Conservation (phyloP, 2,888 invertebrate genomes). For the Spicauda simplicius region DNA sequence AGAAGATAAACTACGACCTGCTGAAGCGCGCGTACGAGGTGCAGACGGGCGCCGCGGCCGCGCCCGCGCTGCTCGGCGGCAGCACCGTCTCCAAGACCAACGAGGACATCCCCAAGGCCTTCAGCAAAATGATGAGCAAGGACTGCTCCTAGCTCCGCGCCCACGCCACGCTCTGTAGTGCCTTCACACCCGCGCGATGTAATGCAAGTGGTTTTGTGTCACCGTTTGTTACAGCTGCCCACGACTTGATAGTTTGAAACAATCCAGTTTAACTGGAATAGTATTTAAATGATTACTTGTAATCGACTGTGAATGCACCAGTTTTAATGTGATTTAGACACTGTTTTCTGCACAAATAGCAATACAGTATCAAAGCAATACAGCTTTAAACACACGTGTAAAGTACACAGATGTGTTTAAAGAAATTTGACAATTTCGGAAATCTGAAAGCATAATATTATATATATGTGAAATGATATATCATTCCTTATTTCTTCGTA, state of each 20-base stretch:
- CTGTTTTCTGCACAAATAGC: no score
- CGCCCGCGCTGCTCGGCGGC: conserved; percentile 91
- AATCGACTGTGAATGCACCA: no score
- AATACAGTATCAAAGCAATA: no score
- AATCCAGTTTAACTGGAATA: neutral
- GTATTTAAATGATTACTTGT: neutral
- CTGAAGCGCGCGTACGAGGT: conserved; percentile 90
- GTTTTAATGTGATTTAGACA: no score
- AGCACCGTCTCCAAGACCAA: conserved; percentile 90
- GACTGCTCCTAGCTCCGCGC: conserved; percentile 70
- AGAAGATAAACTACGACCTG: conserved; percentile 96
- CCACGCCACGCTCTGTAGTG: conserved; percentile 36
- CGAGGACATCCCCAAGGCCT: conserved; percentile 92
- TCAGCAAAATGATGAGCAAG: conserved; percentile 84
- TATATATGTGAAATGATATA: no score
- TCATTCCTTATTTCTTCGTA: no score
- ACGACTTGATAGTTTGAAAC: neutral
- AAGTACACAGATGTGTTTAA: no score
- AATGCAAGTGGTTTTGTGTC: conserved; percentile 12
- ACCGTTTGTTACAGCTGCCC: neutral
- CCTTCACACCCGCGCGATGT: conserved; percentile 38
- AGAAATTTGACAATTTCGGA: no score
- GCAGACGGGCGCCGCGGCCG: conserved; percentile 88
- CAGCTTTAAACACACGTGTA: no score
- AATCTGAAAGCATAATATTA: no score